Evolutionary conservation across 2,888 invertebrate genomes (phyloP).

Genomic region (Norana najaformis): DNA sequence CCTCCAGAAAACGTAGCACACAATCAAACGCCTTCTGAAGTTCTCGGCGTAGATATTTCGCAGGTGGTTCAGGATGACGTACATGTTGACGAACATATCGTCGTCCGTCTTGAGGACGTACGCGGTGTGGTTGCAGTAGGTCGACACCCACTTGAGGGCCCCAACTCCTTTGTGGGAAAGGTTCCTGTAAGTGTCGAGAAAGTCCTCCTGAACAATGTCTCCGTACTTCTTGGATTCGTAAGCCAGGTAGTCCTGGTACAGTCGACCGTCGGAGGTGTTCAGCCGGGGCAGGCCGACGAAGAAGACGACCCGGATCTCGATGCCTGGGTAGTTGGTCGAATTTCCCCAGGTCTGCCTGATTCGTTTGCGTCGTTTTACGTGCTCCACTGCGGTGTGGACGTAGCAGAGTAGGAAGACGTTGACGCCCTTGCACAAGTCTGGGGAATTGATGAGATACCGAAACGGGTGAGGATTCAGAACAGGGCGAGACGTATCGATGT

Average conservation of each 20-base stretch:
- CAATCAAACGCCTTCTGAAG: neutral
- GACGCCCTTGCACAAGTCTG: slow-evolving; percentile 44
- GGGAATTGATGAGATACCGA: slow-evolving; percentile 49
- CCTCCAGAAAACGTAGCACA: slow-evolving; percentile 21
- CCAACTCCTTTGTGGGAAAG: slow-evolving; percentile 64
- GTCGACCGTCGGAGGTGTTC: neutral
- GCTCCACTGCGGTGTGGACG: slow-evolving; percentile 58
- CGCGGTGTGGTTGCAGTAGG: slow-evolving; percentile 56
- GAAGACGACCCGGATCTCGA: slow-evolving; percentile 52
- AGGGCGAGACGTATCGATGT: neutral
- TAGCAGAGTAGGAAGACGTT: slow-evolving; percentile 53
- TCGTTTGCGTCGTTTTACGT: slow-evolving; percentile 54
- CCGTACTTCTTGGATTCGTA: slow-evolving; percentile 55
- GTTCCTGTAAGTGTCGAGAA: slow-evolving; percentile 63
- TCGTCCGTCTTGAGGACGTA: slow-evolving; percentile 64
- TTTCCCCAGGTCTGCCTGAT: slow-evolving; percentile 60
- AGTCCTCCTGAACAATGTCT: slow-evolving; percentile 61
- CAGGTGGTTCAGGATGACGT: slow-evolving; percentile 59
- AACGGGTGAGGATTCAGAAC: slow-evolving; percentile 52
- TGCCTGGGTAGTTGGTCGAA: slow-evolving; percentile 46
- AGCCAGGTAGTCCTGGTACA: slow-evolving; percentile 49
- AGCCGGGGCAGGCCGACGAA: slow-evolving; percentile 43
- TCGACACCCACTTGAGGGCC: slow-evolving; percentile 62
- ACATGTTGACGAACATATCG: slow-evolving; percentile 64
- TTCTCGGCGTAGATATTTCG: slow-evolving; percentile 24